These are phyloP conservation scores for Palythoa caribaeorum DNA, from an alignment of 92 coral and sea anemone genomes.

Conservation along the genomic window DNA sequence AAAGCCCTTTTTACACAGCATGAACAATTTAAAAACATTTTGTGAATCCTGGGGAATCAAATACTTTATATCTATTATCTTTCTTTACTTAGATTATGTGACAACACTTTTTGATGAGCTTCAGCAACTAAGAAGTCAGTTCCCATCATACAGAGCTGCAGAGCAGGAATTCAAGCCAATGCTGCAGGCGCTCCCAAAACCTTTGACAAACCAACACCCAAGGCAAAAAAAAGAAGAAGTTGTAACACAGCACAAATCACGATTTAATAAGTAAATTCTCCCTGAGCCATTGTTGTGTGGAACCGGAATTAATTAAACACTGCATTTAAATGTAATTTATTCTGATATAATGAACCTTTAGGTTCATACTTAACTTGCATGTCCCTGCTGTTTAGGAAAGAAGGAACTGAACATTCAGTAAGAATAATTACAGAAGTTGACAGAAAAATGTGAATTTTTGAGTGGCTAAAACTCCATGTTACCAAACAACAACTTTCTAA, in stretches of 20 bases:
- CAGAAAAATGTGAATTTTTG: no score
- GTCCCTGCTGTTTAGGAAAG: background rate
- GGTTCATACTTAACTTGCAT: background rate
- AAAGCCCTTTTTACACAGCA: background rate
- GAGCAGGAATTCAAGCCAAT: constrained; percentile 41
- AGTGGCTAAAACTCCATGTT: no score
- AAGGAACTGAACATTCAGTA: background rate
- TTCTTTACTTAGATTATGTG: constrained; percentile 36
- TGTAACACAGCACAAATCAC: constrained; percentile 29
- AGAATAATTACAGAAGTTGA: no score
- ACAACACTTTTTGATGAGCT: constrained; percentile 50
- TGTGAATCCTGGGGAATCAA: background rate
- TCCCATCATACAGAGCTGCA: constrained; percentile 51
- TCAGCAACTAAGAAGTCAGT: constrained; percentile 18
- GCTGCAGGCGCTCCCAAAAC: constrained; percentile 53
- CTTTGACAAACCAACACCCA: constrained; percentile 43
- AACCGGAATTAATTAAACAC: background rate
- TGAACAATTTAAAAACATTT: background rate
- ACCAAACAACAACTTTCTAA: no score
- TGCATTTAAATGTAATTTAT: background rate
- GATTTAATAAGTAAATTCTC: constrained; percentile 36
- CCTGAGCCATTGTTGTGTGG: background rate
- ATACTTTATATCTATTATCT: constrained; percentile 7
- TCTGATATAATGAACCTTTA: background rate
- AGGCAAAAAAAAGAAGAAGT: constrained; percentile 47